These are phyloP conservation scores for Cichlasoma orientale DNA, from an alignment of 2,797 vertebrate species.

Conservation along the genomic window DNA sequence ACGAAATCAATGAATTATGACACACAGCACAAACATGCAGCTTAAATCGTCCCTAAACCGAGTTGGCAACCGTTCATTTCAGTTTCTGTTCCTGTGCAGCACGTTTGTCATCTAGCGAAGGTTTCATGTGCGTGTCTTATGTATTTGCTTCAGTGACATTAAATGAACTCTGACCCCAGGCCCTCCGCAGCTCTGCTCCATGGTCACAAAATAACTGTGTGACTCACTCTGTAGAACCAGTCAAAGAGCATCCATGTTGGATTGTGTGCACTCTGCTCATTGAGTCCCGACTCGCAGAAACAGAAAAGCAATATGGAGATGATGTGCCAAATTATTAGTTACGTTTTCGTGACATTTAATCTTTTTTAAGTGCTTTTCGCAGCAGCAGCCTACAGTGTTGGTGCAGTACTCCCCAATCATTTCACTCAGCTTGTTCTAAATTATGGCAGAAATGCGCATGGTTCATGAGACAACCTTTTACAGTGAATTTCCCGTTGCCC, in stretches of 20 bases:
- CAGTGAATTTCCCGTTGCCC: conserved; percentile 18
- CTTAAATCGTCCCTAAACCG: conserved; percentile 40
- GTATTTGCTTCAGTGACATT: conserved; percentile 46
- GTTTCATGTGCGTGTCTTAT: conserved; percentile 42
- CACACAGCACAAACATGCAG: conserved; percentile 39
- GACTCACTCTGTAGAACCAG: conserved; percentile 51
- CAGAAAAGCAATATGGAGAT: conserved; percentile 21
- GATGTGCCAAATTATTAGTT: conserved; percentile 38
- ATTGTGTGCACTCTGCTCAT: conserved; percentile 7
- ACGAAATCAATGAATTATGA: conserved; percentile 57
- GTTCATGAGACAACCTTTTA: conserved; percentile 50
- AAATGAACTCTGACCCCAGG: conserved; percentile 51
- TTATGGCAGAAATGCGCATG: conserved; percentile 33
- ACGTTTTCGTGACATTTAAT: neutral
- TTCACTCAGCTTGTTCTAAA: conserved; percentile 43
- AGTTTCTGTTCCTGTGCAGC: conserved; percentile 22
- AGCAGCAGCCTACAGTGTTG: neutral
- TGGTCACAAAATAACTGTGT: conserved; percentile 42
- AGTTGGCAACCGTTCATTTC: conserved; percentile 42
- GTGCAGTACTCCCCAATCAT: conserved; percentile 18
- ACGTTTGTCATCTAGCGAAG: conserved; percentile 43
- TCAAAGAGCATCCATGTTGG: conserved; percentile 40
- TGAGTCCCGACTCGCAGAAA: conserved; percentile 33
- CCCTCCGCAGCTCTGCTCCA: conserved; percentile 29
- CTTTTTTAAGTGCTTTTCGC: conserved; percentile 23